phyloP scores from a whole-genome alignment of 2,113 vertebrate species.

The Anarrhichthys ocellatus region DNA sequence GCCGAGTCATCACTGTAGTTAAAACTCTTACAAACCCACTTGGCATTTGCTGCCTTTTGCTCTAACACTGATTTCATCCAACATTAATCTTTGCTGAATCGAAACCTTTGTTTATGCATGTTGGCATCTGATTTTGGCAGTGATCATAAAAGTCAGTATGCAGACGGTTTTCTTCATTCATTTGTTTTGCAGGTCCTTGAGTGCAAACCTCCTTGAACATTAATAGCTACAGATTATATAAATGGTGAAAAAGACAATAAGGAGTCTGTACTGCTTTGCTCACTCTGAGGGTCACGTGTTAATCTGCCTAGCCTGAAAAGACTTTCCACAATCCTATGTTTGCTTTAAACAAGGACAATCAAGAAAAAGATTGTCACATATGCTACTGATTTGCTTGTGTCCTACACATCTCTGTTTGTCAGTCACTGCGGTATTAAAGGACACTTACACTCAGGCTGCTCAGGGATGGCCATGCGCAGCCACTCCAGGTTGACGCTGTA shows the following conservation, averaged over 20 bases:
- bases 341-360: not conserved
- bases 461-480: constrained; percentile 86
- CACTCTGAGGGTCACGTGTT: not conserved
- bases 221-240: not conserved
- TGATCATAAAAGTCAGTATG: constrained; percentile 13
- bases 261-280: constrained; percentile 14
- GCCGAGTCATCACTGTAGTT: constrained; percentile 45
- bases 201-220: not conserved
- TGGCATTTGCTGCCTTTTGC: constrained; percentile 11
- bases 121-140: constrained; percentile 18
- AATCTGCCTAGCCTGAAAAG: not conserved
- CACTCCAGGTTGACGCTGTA: constrained; percentile 91
- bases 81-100: constrained; percentile 10
- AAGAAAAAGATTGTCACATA: not conserved
- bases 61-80: constrained; percentile 7
- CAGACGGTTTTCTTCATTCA: not conserved
- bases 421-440: not conserved
- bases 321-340: not conserved
- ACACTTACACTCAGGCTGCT: constrained; percentile 91
- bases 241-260: constrained; percentile 1
- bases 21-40: constrained; percentile 32
- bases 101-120: constrained; percentile 23
- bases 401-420: not conserved
- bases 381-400: not conserved
- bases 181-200: not conserved